A percentile compares a stretch with the other conserved stretches of the same genome.
Conservation (phyloP, 2,113 vertebrate species). For the Phainopepla nitens region DNA sequence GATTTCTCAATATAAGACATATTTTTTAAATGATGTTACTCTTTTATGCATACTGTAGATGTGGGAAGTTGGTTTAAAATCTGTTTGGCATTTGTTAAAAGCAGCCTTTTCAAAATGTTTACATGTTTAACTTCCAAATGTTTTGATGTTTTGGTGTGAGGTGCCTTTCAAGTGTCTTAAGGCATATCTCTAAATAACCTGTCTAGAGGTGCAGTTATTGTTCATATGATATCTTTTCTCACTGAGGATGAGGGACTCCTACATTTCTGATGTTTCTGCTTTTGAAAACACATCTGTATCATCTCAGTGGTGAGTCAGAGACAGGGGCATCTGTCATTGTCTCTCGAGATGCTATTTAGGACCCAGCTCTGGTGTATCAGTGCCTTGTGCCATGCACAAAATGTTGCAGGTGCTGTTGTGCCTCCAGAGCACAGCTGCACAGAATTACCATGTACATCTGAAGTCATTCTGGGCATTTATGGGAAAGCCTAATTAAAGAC, state of each 20-base stretch:
- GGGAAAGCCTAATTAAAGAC: conserved; percentile 52
- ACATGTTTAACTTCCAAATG: not conserved
- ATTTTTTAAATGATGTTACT: not conserved
- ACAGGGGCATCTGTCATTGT: conserved; percentile 16
- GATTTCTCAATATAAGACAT: not conserved
- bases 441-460: conserved; percentile 20
- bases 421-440: conserved; percentile 28
- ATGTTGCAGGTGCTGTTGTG: conserved; percentile 48
- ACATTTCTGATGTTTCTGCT: not conserved
- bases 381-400: conserved; percentile 26
- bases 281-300: not conserved
- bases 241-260: not conserved
- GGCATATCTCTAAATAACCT: not conserved
- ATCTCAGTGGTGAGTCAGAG: not conserved
- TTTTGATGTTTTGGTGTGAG: not conserved
- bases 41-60: not conserved
- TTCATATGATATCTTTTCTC: not conserved
- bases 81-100: not conserved
- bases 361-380: not conserved
- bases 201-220: not conserved
- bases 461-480: conserved; percentile 28
- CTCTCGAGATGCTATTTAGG: conserved; percentile 13
- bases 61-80: not conserved
- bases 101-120: not conserved
- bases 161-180: not conserved